Base-by-base conservation (phyloP, 2,888 invertebrate genomes). In the Drosophila rubida region DNA sequence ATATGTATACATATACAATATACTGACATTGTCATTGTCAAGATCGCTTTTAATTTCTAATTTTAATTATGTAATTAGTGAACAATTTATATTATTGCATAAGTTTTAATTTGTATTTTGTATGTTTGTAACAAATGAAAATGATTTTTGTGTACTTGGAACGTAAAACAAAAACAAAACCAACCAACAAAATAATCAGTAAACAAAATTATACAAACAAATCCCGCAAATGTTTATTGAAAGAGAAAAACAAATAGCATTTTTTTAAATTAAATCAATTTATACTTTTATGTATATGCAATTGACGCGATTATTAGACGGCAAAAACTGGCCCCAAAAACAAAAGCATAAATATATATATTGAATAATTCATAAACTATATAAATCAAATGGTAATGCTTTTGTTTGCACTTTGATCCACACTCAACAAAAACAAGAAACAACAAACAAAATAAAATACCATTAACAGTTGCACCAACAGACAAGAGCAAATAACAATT, bases 21-120 rank as follows among this genome's bases (percentile, higher is more conserved):
- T 49, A 60, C 44, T 66, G 77, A 77, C 62, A 54, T 59, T 77
- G 72, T 71, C 61, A 71, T 74, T 65, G 74, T 74, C 72, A 68
- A 64, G 19, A 78, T 74, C 61, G 78, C 78, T 74, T 78, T 65
- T 75, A 78, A 83, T 76, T 85, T 84, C 51, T 61, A 81, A 63
- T 80, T 78, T 87, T 85, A 87, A 82, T 66, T 81, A 70, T 83
- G 82, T 83, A 83, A 83, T 85, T 83, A 82, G 82, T 85, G 58
- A 85, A 87, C 71, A 72, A 63, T 69, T 76, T 74, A 66, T 60
- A 53, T 44, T 60, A 65, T 65, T 54, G 66, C 30, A 30, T 80
- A 80, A 69, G 69, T 73, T 73, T 73, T 81, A 81, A 75, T 78
- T 81, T 80, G 63, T 80, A 87, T 67, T 74, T 70, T 73, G 70